A percentile compares a stretch with the other conserved stretches of the same genome.
These are phyloP conservation scores for Lasioglossum marginatum DNA, from an alignment of 2,888 invertebrate species.

Conservation along the genomic window DNA sequence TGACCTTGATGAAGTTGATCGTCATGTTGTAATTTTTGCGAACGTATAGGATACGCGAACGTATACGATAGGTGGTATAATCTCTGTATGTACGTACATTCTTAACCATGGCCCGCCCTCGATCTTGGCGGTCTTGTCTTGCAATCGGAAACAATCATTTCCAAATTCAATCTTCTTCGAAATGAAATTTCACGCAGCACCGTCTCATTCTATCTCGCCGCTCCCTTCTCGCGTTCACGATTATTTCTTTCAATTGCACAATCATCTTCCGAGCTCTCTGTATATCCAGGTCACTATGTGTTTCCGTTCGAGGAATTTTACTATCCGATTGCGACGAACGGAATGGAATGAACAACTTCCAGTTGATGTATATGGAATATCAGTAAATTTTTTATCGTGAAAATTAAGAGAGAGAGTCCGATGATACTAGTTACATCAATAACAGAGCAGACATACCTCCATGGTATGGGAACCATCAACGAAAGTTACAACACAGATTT, in stretches of 20 bases:
- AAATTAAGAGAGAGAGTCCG: no score
- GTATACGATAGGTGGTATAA: no score
- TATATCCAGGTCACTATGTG: neutral
- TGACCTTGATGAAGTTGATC: no score
- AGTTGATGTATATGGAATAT: no score
- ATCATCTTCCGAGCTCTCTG: neutral
- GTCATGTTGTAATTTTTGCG: no score
- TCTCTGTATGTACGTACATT: no score
- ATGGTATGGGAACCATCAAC: neutral
- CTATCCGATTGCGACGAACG: neutral
- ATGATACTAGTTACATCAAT: neutral
- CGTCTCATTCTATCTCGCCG: neutral
- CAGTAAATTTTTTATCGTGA: no score
- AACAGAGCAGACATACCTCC: neutral
- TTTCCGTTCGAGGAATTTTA: neutral
- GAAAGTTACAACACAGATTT: neutral
- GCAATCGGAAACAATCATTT: neutral
- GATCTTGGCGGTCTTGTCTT: neutral
- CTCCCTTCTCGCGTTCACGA: neutral
- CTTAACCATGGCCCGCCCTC: neutral
- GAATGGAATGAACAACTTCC: no score
- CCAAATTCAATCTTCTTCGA: neutral
- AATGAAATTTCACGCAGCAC: neutral
- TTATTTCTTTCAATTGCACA: constrained; percentile 6
- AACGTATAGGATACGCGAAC: no score